These are phyloP conservation scores for Psittacula derbiana DNA, from an alignment of 2,797 vertebrate genomes.

Conservation along the genomic window DNA sequence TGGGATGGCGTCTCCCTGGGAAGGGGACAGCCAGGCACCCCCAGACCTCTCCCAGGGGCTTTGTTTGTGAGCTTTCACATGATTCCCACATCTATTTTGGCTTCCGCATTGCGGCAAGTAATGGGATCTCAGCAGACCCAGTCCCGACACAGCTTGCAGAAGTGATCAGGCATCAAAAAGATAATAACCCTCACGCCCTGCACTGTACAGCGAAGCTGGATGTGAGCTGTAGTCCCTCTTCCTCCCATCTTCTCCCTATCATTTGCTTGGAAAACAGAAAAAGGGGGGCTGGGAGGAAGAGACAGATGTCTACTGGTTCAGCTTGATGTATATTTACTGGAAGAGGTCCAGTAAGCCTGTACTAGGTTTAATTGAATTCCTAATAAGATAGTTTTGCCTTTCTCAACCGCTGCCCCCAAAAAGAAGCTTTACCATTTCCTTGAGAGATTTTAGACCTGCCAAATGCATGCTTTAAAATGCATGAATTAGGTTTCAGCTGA, in stretches of 20 bases:
- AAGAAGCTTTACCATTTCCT: not conserved
- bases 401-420: not conserved
- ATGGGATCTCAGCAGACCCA: not conserved
- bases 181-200: not conserved
- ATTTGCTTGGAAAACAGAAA: not conserved
- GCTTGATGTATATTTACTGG: not conserved
- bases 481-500: not conserved
- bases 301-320: not conserved
- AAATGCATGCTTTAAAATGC: not conserved
- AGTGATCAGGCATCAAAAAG: not conserved
- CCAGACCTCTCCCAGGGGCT: not conserved
- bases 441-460: not conserved
- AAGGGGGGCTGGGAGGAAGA: not conserved
- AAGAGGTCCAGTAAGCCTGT: not conserved
- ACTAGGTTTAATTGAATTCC: not conserved
- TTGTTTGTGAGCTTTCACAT: not conserved
- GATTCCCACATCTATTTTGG: not conserved
- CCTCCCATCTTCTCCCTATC: not conserved
- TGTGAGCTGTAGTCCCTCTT: not conserved
- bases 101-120: not conserved
- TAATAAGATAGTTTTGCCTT: slow-evolving; percentile 4
- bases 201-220: accelerated
- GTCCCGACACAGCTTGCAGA: not conserved
- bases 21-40: not conserved
- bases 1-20: not conserved